Base-by-base conservation (phyloP, 2,113 vertebrate species). In the Urocitellus parryii region DNA sequence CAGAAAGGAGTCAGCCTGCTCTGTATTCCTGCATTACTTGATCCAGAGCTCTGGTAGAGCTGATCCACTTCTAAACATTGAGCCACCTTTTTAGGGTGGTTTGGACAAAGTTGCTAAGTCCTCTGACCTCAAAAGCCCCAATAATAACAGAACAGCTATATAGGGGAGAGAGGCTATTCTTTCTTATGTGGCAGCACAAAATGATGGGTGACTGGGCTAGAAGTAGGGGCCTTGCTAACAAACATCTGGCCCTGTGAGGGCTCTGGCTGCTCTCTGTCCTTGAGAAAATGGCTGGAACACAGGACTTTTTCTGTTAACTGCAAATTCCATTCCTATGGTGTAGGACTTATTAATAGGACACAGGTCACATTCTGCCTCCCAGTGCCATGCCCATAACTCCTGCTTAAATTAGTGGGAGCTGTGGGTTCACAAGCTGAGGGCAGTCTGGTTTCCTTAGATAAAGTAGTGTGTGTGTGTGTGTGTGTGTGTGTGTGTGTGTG, bases 291-390 rank as follows among this genome's bases (percentile, higher is more conserved):
- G 88, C 65, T 92, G 81, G 53, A 86, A 83, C 88, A 96, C 92
- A 97, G 92, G 37, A 25, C 92, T 63, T 92, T 94, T 91, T 97
- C 88, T 97, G 94, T 97, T 94, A 81, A 61, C 63, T 81, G 91
- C 73, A 96, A 92, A 98, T 97, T 97, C 96, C 95, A 94, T 95
- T 97, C 88, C 88, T 70, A 32, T 97, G 97, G 70, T 34, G 92
- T 95, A 80, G 79, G 53, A 37, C 94, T 80, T 37, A 85, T 73
- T 37, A 68, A 94, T 29, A 89, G 92, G 42, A 77, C 67, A 32
- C 8, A 56, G 97, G 76, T 95, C 92, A 90, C 85, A 90, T 79
- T 85, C 73, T 58, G 84, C 29, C 51, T 85, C 39, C 83, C 61
- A 56, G 0, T 10, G 25, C 45, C 77, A 70, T 61, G 45, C 34